Conservation (phyloP, 2,113 vertebrate species). For the human region GRCh38 chr19:44264001-44264500, state of each 20-base stretch:
- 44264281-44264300: background rate
- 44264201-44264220: no score
- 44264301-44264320: background rate
- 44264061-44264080: no score
- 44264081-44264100: no score
- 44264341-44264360: background rate
- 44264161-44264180: no score
- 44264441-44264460: no score
- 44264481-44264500: background rate
- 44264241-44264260: background rate
- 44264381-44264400: background rate
- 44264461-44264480: background rate
- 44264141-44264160: no score
- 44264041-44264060: background rate
- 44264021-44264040: background rate
- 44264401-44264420: background rate
- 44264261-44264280: background rate
- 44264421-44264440: no score
- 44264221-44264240: no score
- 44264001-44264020: background rate
- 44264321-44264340: background rate
- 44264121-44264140: no score
- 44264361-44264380: conserved; percentile 32
- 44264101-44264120: no score
- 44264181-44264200: no score